Conservation (phyloP, 2,888 invertebrate genomes). For the Bibio marci region DNA sequence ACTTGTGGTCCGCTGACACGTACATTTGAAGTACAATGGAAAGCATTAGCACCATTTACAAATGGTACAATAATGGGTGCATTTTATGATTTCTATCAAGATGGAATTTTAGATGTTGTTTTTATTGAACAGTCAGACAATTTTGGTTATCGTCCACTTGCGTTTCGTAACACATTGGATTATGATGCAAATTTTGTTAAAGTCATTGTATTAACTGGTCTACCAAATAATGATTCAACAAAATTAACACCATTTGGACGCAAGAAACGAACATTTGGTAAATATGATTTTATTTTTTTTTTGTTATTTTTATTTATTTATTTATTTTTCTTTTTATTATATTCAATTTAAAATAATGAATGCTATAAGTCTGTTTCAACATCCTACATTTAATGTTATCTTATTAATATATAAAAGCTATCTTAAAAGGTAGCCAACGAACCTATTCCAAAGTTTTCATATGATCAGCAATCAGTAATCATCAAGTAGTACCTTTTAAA, state of each 20-base stretch:
- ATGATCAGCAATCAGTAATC: too few species aligned
- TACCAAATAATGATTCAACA: constrained; percentile 52
- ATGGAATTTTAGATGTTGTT: constrained; percentile 84
- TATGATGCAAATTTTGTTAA: constrained; percentile 94
- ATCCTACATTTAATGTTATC: too few species aligned
- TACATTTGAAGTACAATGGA: constrained; percentile 64
- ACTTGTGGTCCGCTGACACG: constrained; percentile 35
- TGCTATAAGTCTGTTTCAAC: too few species aligned
- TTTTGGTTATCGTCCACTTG: constrained; percentile 44
- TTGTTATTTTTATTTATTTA: too few species aligned
- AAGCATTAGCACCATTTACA: constrained; percentile 48
- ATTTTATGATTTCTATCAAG: constrained; percentile 88
- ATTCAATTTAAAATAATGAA: too few species aligned
- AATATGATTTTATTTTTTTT: too few species aligned
- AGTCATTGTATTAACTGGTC: constrained; percentile 79
- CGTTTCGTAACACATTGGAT: constrained; percentile 73
- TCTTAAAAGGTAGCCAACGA: too few species aligned
- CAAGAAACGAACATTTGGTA: constrained; percentile 61
- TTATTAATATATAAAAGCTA: too few species aligned
- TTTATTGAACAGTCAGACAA: constrained; percentile 41
- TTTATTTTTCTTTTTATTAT: too few species aligned
- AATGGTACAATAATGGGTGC: constrained; percentile 66
- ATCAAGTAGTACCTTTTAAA: too few species aligned
- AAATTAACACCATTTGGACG: constrained; percentile 57
- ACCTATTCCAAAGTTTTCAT: too few species aligned